Percentiles rank a stretch among this genome's conserved stretches.
Conservation (phyloP, 2,113 vertebrate species). For the Rallus limicola region DNA sequence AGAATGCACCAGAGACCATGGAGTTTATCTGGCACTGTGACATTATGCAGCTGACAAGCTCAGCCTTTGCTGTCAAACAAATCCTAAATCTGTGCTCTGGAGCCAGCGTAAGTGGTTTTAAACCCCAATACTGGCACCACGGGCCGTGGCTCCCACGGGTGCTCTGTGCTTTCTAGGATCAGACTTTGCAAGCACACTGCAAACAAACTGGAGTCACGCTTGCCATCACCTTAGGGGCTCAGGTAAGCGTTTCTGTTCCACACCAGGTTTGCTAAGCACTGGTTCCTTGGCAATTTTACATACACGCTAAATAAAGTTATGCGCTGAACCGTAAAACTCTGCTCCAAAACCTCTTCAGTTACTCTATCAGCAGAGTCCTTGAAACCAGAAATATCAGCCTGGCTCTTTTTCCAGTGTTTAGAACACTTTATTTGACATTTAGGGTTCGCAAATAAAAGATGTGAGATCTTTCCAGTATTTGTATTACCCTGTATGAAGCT, state of each 20-base stretch:
- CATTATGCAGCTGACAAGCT: not conserved
- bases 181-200: not conserved
- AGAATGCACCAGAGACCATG: not conserved
- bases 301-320: not conserved
- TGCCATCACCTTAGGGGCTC: fast-evolving
- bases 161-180: not conserved
- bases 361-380: not conserved
- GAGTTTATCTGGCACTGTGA: not conserved
- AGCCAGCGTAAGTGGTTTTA: not conserved
- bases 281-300: not conserved
- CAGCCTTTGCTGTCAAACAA: not conserved
- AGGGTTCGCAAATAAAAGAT: not conserved
- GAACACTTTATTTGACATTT: not conserved
- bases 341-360: not conserved
- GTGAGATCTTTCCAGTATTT: not conserved
- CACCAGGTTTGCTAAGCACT: not conserved
- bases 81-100: fast-evolving
- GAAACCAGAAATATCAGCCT: not conserved
- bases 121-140: fast-evolving
- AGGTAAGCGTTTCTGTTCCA: not conserved
- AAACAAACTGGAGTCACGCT: not conserved
- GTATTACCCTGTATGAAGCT: not conserved
- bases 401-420: not conserved
- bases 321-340: not conserved
- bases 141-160: fast-evolving